Percentiles rank a stretch among this genome's conserved stretches.
Evolutionary conservation across 1,140 invertebrate species (phyloP).

Genomic region (Oreohelix idahoensis): DNA sequence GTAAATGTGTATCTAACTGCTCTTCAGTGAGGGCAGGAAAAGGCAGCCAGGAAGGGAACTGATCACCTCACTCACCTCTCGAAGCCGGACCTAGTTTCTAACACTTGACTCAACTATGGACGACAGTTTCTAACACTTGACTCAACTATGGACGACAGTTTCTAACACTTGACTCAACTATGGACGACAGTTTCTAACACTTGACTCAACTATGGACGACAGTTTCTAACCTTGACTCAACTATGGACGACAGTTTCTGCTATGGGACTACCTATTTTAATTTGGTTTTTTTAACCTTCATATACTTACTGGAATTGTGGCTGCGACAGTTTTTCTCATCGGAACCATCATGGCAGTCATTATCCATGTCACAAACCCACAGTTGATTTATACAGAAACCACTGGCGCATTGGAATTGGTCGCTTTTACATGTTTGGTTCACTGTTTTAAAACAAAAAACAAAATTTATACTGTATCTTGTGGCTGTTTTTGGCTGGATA

Average conservation of each 20-base stretch:
- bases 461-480: neutral
- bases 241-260: neutral
- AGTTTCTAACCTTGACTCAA: no score
- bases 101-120: neutral
- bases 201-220: no score
- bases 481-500: neutral
- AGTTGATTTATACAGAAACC: constrained; percentile 45
- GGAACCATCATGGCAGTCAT: constrained; percentile 54
- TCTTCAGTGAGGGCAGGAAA: no score
- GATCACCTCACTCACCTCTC: no score
- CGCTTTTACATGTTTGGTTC: constrained; percentile 38
- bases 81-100: no score
- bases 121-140: neutral
- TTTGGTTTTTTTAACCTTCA: neutral
- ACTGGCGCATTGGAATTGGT: constrained; percentile 75
- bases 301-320: constrained; percentile 23
- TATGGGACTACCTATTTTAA: no score
- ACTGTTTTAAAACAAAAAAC: neutral
- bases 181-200: no score
- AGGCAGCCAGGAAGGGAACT: no score
- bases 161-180: no score
- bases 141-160: no score
- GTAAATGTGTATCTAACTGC: no score
- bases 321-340: constrained; percentile 51
- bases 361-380: constrained; percentile 54